These are phyloP conservation scores for Limosa lapponica DNA, from an alignment of 2,797 vertebrate genomes.

Conservation along the genomic window DNA sequence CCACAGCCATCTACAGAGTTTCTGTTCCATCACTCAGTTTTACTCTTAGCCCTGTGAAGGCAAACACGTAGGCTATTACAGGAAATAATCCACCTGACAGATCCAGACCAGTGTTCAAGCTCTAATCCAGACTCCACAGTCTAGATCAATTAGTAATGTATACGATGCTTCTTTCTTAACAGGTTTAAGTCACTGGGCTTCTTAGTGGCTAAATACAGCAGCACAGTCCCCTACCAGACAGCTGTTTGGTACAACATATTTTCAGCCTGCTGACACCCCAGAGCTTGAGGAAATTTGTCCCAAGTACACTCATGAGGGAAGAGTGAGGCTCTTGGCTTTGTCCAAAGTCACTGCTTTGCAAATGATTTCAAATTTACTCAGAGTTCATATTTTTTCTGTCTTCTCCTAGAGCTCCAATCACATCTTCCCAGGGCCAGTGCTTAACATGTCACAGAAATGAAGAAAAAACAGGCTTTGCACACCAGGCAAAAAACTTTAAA, in stretches of 20 bases:
- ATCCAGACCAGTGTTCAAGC: not conserved
- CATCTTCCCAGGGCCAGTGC: not conserved
- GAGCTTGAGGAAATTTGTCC: not conserved
- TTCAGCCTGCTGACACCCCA: not conserved
- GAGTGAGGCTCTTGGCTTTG: not conserved
- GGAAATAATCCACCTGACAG: not conserved
- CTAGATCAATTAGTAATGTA: not conserved
- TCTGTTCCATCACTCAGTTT: not conserved
- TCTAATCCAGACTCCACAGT: constrained; percentile 8
- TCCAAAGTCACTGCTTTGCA: not conserved
- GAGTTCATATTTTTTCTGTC: not conserved
- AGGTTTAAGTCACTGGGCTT: not conserved
- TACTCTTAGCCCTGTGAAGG: not conserved
- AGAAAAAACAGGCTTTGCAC: not conserved
- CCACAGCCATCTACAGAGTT: not conserved
- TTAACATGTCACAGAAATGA: not conserved
- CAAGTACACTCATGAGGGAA: not conserved
- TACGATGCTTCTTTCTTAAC: not conserved
- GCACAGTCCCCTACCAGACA: not conserved
- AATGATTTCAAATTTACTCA: not conserved
- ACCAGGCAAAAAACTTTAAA: constrained; percentile 36
- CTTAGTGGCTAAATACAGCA: not conserved
- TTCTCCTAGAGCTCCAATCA: not conserved
- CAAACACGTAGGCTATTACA: not conserved
- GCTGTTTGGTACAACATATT: not conserved